Percentiles rank a stretch among this genome's conserved stretches.
These are phyloP conservation scores for Dendrocincla tyrannina DNA, from an alignment of 2,797 vertebrate species.

Conservation along the genomic window DNA sequence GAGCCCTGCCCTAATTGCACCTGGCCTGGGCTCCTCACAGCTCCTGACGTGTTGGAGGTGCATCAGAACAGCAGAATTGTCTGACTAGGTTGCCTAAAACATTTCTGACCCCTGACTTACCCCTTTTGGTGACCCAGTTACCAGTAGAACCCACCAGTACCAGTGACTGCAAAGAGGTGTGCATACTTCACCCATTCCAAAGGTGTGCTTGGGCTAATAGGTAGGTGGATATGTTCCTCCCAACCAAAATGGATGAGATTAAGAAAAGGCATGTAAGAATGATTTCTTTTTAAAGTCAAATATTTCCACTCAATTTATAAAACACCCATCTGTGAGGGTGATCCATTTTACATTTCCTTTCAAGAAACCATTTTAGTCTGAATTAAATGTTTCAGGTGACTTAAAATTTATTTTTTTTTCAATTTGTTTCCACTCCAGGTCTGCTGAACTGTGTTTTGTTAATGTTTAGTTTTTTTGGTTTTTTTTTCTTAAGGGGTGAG, in stretches of 20 bases:
- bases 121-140: background rate
- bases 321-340: background rate
- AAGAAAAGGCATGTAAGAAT: background rate
- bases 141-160: background rate
- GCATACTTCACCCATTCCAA: background rate
- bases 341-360: constrained; percentile 21
- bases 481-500: background rate
- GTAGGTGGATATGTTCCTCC: background rate
- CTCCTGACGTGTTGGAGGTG: background rate
- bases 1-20: background rate
- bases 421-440: background rate
- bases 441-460: background rate
- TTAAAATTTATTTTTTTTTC: background rate
- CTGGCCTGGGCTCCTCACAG: background rate
- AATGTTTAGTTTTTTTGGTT: background rate
- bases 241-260: background rate
- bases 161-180: background rate
- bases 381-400: background rate
- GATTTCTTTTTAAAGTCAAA: background rate
- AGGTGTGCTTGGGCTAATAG: background rate
- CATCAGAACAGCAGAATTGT: background rate
- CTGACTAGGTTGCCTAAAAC: background rate
- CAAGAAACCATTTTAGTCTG: background rate
- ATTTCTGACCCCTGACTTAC: background rate
- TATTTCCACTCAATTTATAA: constrained; percentile 1